A percentile compares a stretch with the other conserved stretches of the same genome.
Evolutionary conservation across 2,888 invertebrate genomes (phyloP).

Genomic region (Phaedon cochleariae): DNA sequence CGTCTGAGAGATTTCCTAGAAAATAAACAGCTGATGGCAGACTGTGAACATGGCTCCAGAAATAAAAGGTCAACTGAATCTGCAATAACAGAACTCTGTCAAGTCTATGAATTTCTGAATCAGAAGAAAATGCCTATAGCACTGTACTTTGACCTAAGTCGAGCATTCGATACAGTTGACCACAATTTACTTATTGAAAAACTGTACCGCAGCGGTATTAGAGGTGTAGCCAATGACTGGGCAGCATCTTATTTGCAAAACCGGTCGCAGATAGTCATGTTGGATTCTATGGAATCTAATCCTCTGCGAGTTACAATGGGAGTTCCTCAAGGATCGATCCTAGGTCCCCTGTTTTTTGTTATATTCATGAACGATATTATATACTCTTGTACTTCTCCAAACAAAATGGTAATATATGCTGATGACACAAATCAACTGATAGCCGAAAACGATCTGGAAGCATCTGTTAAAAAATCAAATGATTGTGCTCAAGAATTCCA

Average conservation of each 20-base stretch:
- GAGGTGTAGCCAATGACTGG: slow-evolving; percentile 12
- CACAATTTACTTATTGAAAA: slow-evolving; percentile 7
- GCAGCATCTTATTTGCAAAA: slow-evolving; percentile 2
- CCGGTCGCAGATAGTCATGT: not conserved
- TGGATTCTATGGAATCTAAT: not conserved
- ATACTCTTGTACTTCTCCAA: slow-evolving; percentile 1
- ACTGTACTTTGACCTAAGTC: not conserved
- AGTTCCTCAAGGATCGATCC: slow-evolving; percentile 7
- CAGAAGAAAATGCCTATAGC: slow-evolving; percentile 4
- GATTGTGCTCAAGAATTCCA: not conserved
- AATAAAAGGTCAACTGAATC: slow-evolving; percentile 7
- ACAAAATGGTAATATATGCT: slow-evolving; percentile 9
- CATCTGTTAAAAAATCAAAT: not conserved
- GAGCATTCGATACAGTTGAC: slow-evolving; percentile 6
- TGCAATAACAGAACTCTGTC: slow-evolving; percentile 6
- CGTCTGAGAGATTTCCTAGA: slow-evolving; percentile 7
- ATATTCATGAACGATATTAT: slow-evolving; percentile 13
- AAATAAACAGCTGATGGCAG: slow-evolving; percentile 3
- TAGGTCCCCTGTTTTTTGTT: slow-evolving; percentile 9
- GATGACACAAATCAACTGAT: slow-evolving; percentile 18
- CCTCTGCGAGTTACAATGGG: not conserved
- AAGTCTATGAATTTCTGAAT: not conserved
- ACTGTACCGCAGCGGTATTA: slow-evolving; percentile 3
- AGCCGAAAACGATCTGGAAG: not conserved
- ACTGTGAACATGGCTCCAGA: slow-evolving; percentile 12